phyloP scores from a whole-genome alignment of 2,113 vertebrate species.

The Mirza zaza region DNA sequence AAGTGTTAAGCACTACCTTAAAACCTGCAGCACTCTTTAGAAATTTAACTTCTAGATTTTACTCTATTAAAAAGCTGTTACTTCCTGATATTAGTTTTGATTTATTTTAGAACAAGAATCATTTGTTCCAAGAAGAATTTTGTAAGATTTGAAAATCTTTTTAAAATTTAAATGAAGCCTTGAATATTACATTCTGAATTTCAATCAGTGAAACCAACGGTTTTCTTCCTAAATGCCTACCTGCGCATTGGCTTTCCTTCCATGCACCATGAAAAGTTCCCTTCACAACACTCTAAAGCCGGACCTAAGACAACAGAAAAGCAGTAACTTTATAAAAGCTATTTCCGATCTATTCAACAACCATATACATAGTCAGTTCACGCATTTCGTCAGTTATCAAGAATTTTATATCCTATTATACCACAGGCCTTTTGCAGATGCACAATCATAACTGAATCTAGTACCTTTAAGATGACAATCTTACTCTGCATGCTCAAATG shows the following conservation, averaged over 20 bases:
- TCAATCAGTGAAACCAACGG: not conserved
- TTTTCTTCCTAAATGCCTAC: slow-evolving; percentile 82
- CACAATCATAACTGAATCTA: not conserved
- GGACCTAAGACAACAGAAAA: slow-evolving; percentile 66
- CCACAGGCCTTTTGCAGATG: not conserved
- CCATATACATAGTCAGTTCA: not conserved
- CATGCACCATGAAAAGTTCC: slow-evolving; percentile 92
- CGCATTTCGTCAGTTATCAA: not conserved
- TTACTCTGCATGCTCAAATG: not conserved
- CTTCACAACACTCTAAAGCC: slow-evolving; percentile 82
- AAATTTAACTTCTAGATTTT: slow-evolving; percentile 2
- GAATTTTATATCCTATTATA: not conserved
- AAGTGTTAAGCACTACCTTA: not conserved
- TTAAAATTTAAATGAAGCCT: not conserved
- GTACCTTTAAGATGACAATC: not conserved
- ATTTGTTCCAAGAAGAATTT: slow-evolving; percentile 24
- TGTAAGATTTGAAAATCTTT: not conserved
- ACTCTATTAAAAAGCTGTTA: not conserved
- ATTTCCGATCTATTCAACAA: slow-evolving; percentile 11
- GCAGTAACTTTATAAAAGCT: slow-evolving; percentile 59
- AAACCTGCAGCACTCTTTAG: not conserved
- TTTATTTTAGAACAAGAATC: slow-evolving; percentile 38
- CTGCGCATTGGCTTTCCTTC: slow-evolving; percentile 99
- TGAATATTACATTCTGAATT: not conserved
- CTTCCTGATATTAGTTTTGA: slow-evolving; percentile 39